A percentile compares a stretch with the other conserved stretches of the same genome.
Conservation (phyloP, 2,888 invertebrate genomes). For the Trissolcus brochymenae region DNA sequence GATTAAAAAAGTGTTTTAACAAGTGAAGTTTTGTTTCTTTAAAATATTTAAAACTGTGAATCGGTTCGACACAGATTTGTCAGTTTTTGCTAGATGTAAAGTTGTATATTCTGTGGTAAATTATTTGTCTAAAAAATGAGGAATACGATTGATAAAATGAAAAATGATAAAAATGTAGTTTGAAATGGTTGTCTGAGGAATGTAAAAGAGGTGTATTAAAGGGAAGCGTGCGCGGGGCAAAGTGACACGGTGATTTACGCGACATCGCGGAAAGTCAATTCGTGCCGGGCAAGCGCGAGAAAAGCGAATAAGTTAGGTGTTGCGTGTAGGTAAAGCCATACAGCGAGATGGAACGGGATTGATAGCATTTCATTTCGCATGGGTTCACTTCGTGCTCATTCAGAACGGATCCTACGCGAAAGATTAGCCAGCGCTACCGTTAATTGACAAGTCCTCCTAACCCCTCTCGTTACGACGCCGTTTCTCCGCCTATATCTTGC, state of each 20-base stretch:
- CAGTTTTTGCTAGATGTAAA: too few species aligned
- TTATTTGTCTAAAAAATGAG: too few species aligned
- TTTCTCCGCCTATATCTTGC: slow-evolving; percentile 53
- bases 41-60: too few species aligned
- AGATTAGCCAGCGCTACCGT: slow-evolving; percentile 69
- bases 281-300: slow-evolving; percentile 36
- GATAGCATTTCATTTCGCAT: slow-evolving; percentile 66
- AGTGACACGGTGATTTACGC: slow-evolving; percentile 33
- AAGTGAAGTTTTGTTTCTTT: too few species aligned
- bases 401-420: slow-evolving; percentile 71
- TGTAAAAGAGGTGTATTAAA: slow-evolving; percentile 3
- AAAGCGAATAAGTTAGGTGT: slow-evolving; percentile 48
- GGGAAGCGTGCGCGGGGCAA: slow-evolving; percentile 1
- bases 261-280: slow-evolving; percentile 42
- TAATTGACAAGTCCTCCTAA: slow-evolving; percentile 69
- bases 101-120: too few species aligned
- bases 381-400: slow-evolving; percentile 60
- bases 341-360: slow-evolving; percentile 65
- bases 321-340: slow-evolving; percentile 53
- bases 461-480: slow-evolving; percentile 53
- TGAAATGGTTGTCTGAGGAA: not conserved
- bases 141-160: too few species aligned
- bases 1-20: too few species aligned
- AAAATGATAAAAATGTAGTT: too few species aligned
- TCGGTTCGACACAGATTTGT: too few species aligned